A percentile compares a stretch with the other conserved stretches of the same genome.
These are phyloP conservation scores for Pseudococcus longispinus DNA, from an alignment of 2,888 invertebrate genomes.

Conservation along the genomic window DNA sequence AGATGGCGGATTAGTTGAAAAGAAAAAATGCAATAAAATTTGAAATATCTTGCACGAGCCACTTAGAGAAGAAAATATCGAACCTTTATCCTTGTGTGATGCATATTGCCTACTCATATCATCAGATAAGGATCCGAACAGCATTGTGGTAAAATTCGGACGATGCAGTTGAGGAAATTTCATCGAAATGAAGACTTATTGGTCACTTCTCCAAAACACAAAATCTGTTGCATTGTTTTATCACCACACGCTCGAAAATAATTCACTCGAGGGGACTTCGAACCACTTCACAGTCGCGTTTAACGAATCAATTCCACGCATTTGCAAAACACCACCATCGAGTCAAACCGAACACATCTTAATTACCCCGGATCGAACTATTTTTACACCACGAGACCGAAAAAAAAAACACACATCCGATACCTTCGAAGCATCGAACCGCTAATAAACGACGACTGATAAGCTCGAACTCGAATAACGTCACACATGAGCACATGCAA, in stretches of 20 bases:
- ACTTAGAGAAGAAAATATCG: neutral
- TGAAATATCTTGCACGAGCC: neutral
- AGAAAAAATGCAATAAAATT: neutral
- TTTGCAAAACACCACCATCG: neutral
- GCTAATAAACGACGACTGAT: constrained; percentile 37
- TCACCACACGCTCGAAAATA: neutral
- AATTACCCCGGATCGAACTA: neutral
- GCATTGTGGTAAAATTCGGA: neutral
- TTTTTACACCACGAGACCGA: no score
- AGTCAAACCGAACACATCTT: neutral
- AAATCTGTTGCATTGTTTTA: neutral
- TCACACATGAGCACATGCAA: constrained; percentile 43
- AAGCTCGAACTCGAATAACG: constrained; percentile 35
- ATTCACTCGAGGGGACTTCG: neutral
- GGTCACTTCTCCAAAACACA: neutral
- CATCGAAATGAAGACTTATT: neutral
- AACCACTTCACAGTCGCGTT: neutral
- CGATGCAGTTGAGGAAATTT: neutral
- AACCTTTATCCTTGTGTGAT: constrained; percentile 7
- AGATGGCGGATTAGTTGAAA: neutral
- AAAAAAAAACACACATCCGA: constrained; percentile 2
- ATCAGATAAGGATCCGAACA: constrained; percentile 12
- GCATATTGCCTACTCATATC: neutral
- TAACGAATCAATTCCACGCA: neutral
- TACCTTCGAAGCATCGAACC: neutral